Base-by-base conservation (phyloP, 2,888 invertebrate species). In the Agrypnus murinus region DNA sequence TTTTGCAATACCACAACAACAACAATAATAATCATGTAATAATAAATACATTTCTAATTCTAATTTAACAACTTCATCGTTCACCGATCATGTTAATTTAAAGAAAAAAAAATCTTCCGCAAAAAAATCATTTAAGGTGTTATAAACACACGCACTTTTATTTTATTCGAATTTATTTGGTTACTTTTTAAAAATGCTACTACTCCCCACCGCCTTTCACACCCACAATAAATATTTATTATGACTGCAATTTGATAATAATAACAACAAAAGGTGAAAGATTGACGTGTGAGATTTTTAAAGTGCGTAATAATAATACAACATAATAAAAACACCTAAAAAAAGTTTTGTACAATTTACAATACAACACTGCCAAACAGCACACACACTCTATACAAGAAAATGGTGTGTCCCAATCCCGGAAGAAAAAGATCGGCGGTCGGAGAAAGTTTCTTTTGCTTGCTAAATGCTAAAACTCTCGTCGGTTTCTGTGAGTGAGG, bases 391-490 rank as follows among this genome's bases (percentile, higher is more conserved):
- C n/a, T n/a, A n/a, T n/a, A n/a, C n/a, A n/a, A n/a, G 48, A 25
- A 5, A 25, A 25, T 5, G 25, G 34, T 77, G 77, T 81, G 80
- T 82, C 81, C 78, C 81, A 82, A 82, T 82, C 82, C 82, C 82
- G 82, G 82, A 82, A 82, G 82, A 82, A 79, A 25, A 75, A 77
- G 77, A 78, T 74, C 75, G 79, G 81, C 77, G 77, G 77, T 74
- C 75, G 79, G 81, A 82, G 82, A 82, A 82, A 82, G 81, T 82
- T 38, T 55, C 55, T 55, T 53, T 32, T 31, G 32, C 77, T 79
- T 73, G 75, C 77, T 25, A n/a, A n/a, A n/a, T 25, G 25, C 25
- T 25, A 25, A n/a, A n/a, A 25, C 25, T 76, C 74, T 74, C 74
- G 64, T 25, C 25, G 25, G 25, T 25, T 25, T 25, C 5, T 25